Evolutionary conservation across 2,113 vertebrate genomes (phyloP), one percentile per base, ranked within the genome.

Genomic region (human): DNA sequence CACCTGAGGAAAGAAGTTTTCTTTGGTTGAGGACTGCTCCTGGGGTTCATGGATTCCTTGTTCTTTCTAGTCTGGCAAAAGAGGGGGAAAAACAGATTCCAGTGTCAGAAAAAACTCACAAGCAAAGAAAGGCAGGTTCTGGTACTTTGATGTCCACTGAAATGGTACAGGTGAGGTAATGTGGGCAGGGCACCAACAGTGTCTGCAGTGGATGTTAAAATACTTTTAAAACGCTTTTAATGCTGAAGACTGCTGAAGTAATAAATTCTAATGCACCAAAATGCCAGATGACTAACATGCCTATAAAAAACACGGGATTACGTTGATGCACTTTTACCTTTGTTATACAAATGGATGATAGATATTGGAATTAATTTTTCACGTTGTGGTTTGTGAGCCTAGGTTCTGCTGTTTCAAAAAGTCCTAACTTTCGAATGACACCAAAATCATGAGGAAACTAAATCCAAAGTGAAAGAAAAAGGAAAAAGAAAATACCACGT

Each of bases 361-460:
- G 4, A n/a, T 61, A 59, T 78, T 95, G 45, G 8, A 92, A 76
- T 93, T 79, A 57, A 80, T 78, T 81, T 64, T 92, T 89, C 40
- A 18, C 73, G n/a, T 22, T 87, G 68, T 79, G 23, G 9, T 78
- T 59, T 94, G 22, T 86, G 23, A 17, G 9, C 32, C 38, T 79
- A 90, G 38, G 86, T 84, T 72, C 10, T 85, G 48, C 52, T 89
- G 17, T 86, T 89, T 89, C 43, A 93, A 91, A 89, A 72, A 61
- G 43, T 79, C 9, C 48, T 89, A 17, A 70, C 25, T 27, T 87
- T 82, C 14, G 30, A n/a, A 61, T 78, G 55, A 75, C 70, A 8
- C 43, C 23, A 80, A 80, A 59, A 35, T 35, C 6, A 57, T 81
- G 12, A 59, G 11, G 8, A 64, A 97, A 55, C 22, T 70, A 30